Conservation (phyloP, 2,888 invertebrate species). For the Leuctra nigra region DNA sequence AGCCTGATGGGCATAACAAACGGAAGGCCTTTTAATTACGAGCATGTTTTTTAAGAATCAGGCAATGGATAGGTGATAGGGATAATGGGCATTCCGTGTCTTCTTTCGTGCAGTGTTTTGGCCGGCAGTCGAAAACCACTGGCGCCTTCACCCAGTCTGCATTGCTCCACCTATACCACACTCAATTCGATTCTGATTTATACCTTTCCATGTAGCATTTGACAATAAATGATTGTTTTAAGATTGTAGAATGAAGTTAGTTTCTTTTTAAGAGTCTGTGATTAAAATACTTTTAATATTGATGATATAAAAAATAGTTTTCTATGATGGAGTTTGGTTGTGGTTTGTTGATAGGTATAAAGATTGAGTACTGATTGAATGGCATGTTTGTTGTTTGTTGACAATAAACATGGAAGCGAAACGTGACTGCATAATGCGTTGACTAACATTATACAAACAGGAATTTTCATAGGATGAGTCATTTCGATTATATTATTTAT, state of each 20-base stretch:
- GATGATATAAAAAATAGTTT: too few species aligned
- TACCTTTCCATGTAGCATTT: not conserved
- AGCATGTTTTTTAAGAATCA: not conserved
- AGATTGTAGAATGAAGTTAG: conserved; percentile 5
- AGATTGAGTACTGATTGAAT: too few species aligned
- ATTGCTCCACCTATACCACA: not conserved
- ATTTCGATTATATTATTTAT: too few species aligned
- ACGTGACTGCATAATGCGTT: too few species aligned
- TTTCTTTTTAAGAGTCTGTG: conserved; percentile 16
- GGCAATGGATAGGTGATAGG: conserved; percentile 14
- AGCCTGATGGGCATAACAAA: too few species aligned
- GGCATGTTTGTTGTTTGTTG: too few species aligned
- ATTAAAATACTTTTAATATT: conserved; percentile 13
- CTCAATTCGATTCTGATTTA: not conserved
- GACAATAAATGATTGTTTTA: conserved; percentile 16
- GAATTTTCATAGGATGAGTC: too few species aligned
- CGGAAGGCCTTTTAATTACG: conserved; percentile 25
- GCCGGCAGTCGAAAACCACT: not conserved
- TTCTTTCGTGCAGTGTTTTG: not conserved
- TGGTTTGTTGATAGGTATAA: not conserved
- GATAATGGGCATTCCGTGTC: conserved; percentile 26
- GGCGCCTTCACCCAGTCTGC: not conserved
- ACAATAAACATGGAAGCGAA: too few species aligned
- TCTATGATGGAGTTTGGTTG: too few species aligned
- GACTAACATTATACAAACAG: too few species aligned